These are phyloP conservation scores for Ateles fusciceps DNA, from an alignment of 2,797 vertebrate genomes.

Conservation along the genomic window DNA sequence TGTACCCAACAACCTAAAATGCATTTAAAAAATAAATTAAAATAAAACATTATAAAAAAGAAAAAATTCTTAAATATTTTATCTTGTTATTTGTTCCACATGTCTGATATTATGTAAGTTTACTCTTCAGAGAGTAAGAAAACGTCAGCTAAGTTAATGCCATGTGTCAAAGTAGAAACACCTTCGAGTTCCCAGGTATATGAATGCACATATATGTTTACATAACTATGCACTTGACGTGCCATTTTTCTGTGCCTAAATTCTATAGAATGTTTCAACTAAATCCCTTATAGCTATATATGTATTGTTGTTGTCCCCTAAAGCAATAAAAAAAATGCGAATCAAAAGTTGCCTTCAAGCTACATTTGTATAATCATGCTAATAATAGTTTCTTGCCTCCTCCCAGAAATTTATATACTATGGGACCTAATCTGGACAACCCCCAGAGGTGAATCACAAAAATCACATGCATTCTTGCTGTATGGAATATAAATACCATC, in stretches of 20 bases:
- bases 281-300: neutral
- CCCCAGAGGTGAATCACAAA: neutral
- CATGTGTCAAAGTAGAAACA: neutral
- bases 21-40: no score
- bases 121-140: neutral
- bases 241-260: neutral
- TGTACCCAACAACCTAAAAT: no score
- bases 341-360: neutral
- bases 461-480: neutral
- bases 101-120: neutral
- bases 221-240: neutral
- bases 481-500: neutral
- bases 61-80: neutral
- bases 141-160: neutral
- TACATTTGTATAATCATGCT: neutral
- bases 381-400: rapidly evolving
- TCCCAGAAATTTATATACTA: neutral
- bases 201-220: neutral
- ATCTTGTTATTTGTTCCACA: neutral
- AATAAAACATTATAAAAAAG: neutral
- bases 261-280: neutral
- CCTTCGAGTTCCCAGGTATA: neutral
- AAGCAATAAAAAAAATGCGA: neutral
- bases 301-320: neutral
- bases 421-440: neutral